These are phyloP conservation scores for Thryonomys swinderianus DNA, from an alignment of 2,113 vertebrate genomes.

Conservation along the genomic window DNA sequence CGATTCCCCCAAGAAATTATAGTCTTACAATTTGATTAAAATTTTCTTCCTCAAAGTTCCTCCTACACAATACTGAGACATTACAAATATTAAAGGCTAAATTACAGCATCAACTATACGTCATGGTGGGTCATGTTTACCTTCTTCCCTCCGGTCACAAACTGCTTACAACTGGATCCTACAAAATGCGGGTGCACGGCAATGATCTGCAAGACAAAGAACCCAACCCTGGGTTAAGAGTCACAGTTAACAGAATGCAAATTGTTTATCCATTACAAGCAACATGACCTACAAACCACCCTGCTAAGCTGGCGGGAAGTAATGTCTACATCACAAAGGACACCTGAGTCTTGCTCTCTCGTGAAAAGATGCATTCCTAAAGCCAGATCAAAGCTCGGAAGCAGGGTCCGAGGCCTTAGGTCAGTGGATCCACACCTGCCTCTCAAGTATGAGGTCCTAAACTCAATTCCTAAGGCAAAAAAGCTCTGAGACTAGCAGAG, in stretches of 20 bases:
- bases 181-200: constrained; percentile 96
- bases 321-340: not conserved
- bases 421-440: too few species aligned
- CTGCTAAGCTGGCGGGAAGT: not conserved
- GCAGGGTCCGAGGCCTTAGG: too few species aligned
- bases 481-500: not conserved
- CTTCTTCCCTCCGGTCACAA: constrained; percentile 98
- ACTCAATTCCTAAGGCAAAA: too few species aligned
- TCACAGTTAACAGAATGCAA: not conserved
- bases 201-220: constrained; percentile 85
- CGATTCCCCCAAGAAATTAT: not conserved
- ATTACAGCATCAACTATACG: not conserved
- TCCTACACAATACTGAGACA: not conserved
- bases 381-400: not conserved
- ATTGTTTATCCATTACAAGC: not conserved
- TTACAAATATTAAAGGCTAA: not conserved
- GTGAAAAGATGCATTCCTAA: not conserved
- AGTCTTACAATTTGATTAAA: not conserved
- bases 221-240: not conserved
- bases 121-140: constrained; percentile 82
- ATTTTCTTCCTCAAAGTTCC: not conserved
- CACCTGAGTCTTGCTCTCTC: not conserved
- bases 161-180: constrained; percentile 97
- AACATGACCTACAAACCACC: not conserved
- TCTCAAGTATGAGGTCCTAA: too few species aligned